Conservation (phyloP, 37 sponge, comb jelly and placozoan species). For the Halisarca cf. caerulea region DNA sequence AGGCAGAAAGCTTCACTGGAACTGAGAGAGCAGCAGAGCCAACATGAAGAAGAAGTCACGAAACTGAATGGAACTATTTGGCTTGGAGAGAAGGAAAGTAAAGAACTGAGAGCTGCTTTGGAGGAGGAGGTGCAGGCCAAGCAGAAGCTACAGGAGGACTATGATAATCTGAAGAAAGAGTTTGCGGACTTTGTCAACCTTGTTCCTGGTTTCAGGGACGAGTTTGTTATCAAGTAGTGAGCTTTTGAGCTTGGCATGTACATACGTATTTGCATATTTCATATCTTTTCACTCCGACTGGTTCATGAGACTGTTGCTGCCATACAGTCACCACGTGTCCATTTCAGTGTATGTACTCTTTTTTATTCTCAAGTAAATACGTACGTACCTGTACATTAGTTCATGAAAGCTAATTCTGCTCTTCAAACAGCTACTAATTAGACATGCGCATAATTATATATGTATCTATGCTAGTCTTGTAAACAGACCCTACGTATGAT, state of each 20-base stretch:
- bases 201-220: slow-evolving; percentile 22
- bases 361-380: too few species aligned
- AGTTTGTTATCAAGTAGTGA: slow-evolving; percentile 1
- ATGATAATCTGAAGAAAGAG: slow-evolving; percentile 41
- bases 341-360: too few species aligned
- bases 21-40: slow-evolving; percentile 8
- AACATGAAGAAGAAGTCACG: not conserved
- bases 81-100: slow-evolving; percentile 21
- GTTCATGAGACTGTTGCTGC: too few species aligned
- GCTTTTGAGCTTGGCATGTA: not conserved
- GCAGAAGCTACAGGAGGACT: slow-evolving; percentile 33
- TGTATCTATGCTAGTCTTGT: too few species aligned
- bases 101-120: slow-evolving; percentile 1
- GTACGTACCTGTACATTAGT: too few species aligned
- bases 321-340: too few species aligned
- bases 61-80: slow-evolving; percentile 23
- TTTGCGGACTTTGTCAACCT: slow-evolving; percentile 74
- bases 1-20: not conserved
- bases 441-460: too few species aligned
- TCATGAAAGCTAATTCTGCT: too few species aligned
- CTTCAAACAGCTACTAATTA: too few species aligned
- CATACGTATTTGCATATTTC: too few species aligned
- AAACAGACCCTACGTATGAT: too few species aligned
- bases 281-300: too few species aligned
- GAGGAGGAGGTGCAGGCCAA: slow-evolving; percentile 3